Conservation (phyloP, 1,140 invertebrate species). For the Micrasema minimum region DNA sequence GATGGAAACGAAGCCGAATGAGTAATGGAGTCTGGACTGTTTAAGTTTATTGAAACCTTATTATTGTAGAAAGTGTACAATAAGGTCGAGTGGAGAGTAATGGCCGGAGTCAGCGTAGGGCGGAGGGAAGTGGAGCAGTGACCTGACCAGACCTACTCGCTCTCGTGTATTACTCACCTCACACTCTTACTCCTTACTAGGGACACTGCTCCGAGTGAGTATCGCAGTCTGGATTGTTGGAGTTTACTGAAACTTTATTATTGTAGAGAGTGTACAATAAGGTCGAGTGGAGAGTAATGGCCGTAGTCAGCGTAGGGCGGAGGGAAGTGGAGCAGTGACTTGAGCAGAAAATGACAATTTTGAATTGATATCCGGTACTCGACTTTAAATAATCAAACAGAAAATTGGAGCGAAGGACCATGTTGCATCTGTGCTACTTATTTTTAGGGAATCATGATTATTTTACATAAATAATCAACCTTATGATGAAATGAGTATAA, state of each 20-base stretch:
- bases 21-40: too few species aligned
- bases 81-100: constrained; percentile 24
- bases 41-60: constrained; percentile 18
- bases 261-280: constrained; percentile 6
- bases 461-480: too few species aligned
- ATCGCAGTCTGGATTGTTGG: too few species aligned
- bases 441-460: too few species aligned
- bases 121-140: constrained; percentile 19
- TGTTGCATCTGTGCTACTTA: too few species aligned
- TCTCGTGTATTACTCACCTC: not conserved
- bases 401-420: too few species aligned
- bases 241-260: constrained; percentile 10
- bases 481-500: too few species aligned
- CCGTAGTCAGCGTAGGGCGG: constrained; percentile 11
- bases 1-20: too few species aligned
- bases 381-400: too few species aligned
- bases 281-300: constrained; percentile 26
- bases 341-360: constrained; percentile 2
- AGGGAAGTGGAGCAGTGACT: constrained; percentile 22
- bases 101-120: constrained; percentile 13
- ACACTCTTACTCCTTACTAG: too few species aligned
- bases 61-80: constrained; percentile 7
- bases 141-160: constrained; percentile 12
- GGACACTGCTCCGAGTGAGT: not conserved
- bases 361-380: too few species aligned